Conservation (phyloP, 2,888 invertebrate genomes). For the Dascillus cervinus region DNA sequence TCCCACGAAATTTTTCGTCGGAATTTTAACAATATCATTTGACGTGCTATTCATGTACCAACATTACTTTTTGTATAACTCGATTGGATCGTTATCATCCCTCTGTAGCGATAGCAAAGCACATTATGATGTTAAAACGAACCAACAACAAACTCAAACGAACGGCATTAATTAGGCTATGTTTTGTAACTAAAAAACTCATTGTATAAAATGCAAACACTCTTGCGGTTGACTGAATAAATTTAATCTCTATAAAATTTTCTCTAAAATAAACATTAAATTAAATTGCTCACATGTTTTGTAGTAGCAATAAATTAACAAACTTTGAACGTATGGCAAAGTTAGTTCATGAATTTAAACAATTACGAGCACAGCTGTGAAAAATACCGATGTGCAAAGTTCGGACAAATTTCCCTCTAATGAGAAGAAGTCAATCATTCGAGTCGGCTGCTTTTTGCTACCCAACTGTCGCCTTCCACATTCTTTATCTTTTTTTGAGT, state of each 20-base stretch:
- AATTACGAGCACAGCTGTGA: slow-evolving; percentile 27
- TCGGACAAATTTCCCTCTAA: slow-evolving; percentile 15
- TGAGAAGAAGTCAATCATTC: slow-evolving; percentile 20
- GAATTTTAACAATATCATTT: slow-evolving; percentile 11
- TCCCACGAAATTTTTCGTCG: slow-evolving; percentile 15
- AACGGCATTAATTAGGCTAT: too few relatives aligned
- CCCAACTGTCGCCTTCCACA: slow-evolving; percentile 9
- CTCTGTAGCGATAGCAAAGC: too few relatives aligned
- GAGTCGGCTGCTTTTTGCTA: slow-evolving; percentile 9
- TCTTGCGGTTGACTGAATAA: too few relatives aligned
- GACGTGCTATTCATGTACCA: slow-evolving; percentile 12
- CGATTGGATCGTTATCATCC: too few relatives aligned
- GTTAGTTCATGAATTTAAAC: slow-evolving; percentile 31
- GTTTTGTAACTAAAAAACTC: too few relatives aligned
- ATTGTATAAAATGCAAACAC: too few relatives aligned
- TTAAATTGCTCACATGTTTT: slow-evolving; percentile 34
- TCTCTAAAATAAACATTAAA: too few relatives aligned
- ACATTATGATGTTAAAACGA: too few relatives aligned
- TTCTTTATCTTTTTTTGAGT: too few relatives aligned
- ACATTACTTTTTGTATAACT: slow-evolving; percentile 12
- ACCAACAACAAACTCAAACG: too few relatives aligned
- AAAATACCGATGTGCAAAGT: slow-evolving; percentile 23
- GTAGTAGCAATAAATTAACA: slow-evolving; percentile 33
- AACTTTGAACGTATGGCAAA: slow-evolving; percentile 28
- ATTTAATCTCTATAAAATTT: too few relatives aligned